phyloP scores from a whole-genome alignment of 2,113 vertebrate genomes.

The Rhabdornis inornatus region DNA sequence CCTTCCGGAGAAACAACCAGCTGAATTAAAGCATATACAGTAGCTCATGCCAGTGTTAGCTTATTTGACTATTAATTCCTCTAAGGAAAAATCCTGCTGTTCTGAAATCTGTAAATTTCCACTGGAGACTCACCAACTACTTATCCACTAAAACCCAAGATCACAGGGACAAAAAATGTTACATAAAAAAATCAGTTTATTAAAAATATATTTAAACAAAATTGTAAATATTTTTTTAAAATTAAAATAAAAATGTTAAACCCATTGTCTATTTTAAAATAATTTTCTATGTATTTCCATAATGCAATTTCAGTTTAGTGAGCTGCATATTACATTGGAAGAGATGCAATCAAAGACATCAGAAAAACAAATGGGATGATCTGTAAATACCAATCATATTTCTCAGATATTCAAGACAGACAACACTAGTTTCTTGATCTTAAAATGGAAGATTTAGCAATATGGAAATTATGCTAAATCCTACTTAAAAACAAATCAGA shows the following conservation, averaged over 20 bases:
- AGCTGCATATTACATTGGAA: not conserved
- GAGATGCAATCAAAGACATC: not conserved
- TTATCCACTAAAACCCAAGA: not conserved
- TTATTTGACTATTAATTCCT: not conserved
- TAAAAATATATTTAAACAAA: not conserved
- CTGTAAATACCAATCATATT: not conserved
- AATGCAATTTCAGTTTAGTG: not conserved
- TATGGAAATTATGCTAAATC: not conserved
- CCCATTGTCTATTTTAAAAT: not conserved
- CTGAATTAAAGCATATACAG: not conserved
- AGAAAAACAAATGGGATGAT: not conserved
- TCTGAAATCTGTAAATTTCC: not conserved
- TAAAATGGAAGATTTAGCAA: not conserved
- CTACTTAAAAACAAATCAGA: not conserved
- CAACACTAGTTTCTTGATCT: not conserved
- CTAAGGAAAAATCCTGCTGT: not conserved
- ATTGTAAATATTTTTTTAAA: not conserved
- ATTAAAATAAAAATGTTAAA: not conserved
- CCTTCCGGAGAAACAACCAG: not conserved
- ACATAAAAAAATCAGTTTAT: not conserved
- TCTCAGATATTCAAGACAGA: not conserved
- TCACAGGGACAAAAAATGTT: not conserved
- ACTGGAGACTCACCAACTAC: not conserved
- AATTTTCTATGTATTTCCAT: not conserved
- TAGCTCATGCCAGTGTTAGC: not conserved